Percentiles rank a stretch among this genome's conserved stretches.
phyloP scores from a whole-genome alignment of 2,113 vertebrate genomes.

The Solenodon paradoxus region DNA sequence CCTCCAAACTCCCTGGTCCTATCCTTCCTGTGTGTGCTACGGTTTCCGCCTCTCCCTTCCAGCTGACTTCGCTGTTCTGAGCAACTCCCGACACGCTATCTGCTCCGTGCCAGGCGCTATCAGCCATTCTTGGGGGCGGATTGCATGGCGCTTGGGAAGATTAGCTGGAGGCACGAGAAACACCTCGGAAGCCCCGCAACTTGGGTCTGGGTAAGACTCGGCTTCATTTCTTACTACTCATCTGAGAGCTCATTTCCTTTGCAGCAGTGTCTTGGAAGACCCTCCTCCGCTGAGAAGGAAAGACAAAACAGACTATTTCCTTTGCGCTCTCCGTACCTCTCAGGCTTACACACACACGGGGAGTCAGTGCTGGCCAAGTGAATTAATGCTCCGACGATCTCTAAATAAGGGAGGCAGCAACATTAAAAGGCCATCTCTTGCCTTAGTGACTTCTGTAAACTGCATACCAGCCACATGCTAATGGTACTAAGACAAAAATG shows the following conservation, averaged over 20 bases:
- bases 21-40: too few species aligned
- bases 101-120: too few species aligned
- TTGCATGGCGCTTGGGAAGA: too few species aligned
- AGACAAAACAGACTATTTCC: conserved; percentile 1
- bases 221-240: background rate
- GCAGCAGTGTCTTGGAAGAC: background rate
- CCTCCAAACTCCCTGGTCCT: too few species aligned
- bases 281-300: background rate
- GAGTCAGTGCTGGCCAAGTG: background rate
- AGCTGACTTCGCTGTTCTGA: background rate
- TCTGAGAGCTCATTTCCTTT: background rate
- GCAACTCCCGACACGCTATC: background rate
- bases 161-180: background rate
- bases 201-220: background rate
- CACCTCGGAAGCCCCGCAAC: background rate
- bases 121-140: too few species aligned
- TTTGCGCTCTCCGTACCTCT: background rate
- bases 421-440: background rate
- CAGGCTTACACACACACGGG: background rate
- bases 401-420: background rate
- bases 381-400: background rate
- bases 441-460: background rate
- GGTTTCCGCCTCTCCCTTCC: too few species aligned
- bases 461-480: background rate
- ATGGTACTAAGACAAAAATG: background rate